phyloP scores from a whole-genome alignment of 2,888 invertebrate species.

The Drosophila heteroneura region DNA sequence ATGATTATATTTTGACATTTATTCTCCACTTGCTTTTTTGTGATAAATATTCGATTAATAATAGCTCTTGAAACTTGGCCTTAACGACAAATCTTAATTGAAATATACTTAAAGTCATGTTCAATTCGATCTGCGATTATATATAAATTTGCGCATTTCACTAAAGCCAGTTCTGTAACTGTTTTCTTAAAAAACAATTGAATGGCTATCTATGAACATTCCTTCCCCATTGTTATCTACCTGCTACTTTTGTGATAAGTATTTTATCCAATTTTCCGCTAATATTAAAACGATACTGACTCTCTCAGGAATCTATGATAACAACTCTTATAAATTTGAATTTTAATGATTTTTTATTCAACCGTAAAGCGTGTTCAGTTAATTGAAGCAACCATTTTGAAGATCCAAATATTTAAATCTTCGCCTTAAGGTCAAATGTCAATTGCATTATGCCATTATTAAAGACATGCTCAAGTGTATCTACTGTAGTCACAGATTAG shows the following conservation, averaged over 20 bases:
- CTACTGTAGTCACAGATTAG: constrained; percentile 18
- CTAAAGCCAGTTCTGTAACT: neutral
- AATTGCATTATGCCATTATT: neutral
- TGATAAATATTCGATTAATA: neutral
- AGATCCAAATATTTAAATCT: neutral
- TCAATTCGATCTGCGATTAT: constrained; percentile 3
- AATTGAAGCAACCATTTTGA: neutral
- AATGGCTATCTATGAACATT: neutral
- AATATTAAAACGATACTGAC: neutral
- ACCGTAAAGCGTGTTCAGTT: neutral
- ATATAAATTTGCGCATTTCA: neutral
- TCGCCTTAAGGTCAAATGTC: neutral
- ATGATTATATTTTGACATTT: neutral
- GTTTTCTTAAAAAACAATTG: neutral
- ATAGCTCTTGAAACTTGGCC: neutral
- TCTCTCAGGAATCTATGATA: neutral
- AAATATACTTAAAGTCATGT: constrained; percentile 4
- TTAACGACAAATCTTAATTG: neutral
- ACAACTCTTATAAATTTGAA: neutral
- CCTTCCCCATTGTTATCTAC: neutral
- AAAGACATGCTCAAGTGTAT: constrained; percentile 11
- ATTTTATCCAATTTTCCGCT: neutral
- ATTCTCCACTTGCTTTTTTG: neutral
- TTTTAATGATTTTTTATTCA: neutral
- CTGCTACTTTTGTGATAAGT: neutral